A percentile compares a stretch with the other conserved stretches of the same genome.
Evolutionary conservation across 2,113 vertebrate genomes (phyloP).

Genomic region (Dromas ardeola): DNA sequence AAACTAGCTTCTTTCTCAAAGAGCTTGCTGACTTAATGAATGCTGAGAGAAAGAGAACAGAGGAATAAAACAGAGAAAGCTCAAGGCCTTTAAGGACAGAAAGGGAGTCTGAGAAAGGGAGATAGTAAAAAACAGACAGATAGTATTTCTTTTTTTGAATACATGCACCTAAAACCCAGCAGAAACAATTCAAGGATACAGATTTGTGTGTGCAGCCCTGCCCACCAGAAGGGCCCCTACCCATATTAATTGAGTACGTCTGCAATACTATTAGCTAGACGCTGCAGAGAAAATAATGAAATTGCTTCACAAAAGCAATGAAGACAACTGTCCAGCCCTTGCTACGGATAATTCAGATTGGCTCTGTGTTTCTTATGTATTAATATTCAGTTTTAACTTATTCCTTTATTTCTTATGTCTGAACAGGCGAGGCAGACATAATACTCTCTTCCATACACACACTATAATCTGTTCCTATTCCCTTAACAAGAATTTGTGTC

Average conservation of each 20-base stretch:
- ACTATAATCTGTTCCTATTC: neutral
- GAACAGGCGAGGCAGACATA: neutral
- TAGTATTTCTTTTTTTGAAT: slow-evolving; percentile 14
- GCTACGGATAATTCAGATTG: neutral
- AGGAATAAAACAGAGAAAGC: neutral
- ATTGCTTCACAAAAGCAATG: neutral
- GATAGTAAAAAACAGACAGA: neutral
- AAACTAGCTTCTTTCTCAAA: neutral
- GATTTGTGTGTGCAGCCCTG: neutral
- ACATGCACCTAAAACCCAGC: neutral
- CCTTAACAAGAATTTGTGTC: neutral
- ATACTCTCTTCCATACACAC: neutral
- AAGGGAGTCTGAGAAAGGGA: slow-evolving; percentile 9
- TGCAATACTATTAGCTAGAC: slow-evolving; percentile 13
- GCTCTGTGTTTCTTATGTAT: neutral
- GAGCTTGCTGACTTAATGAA: neutral
- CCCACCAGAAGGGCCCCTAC: neutral
- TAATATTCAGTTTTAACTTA: neutral
- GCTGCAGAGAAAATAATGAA: slow-evolving; percentile 27
- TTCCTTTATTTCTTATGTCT: neutral
- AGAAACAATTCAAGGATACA: neutral
- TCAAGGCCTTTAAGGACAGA: slow-evolving; percentile 23
- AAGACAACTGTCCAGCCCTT: slow-evolving; percentile 1
- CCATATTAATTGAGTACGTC: slow-evolving; percentile 1
- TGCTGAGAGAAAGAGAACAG: neutral